Conservation (phyloP, 1,140 invertebrate species). For the Drosophila baimaii region DNA sequence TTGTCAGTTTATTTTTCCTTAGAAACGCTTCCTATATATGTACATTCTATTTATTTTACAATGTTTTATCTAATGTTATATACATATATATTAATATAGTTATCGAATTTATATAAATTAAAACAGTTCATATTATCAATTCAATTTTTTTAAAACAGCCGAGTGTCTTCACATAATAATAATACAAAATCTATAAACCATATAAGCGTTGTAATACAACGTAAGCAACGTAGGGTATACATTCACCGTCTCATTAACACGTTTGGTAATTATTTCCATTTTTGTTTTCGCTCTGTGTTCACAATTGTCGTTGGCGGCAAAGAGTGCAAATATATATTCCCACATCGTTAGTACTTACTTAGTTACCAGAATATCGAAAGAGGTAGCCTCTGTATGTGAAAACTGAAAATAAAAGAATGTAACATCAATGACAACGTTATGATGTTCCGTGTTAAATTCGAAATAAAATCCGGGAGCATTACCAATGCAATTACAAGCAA, state of each 20-base stretch:
- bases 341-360: neutral
- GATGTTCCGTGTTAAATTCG: constrained; percentile 23
- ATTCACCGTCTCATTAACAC: constrained; percentile 6
- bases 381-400: neutral
- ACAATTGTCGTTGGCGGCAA: constrained; percentile 10
- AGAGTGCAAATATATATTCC: constrained; percentile 3
- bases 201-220: neutral
- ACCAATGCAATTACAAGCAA: constrained; percentile 14
- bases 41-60: too few species aligned
- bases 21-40: too few species aligned
- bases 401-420: neutral
- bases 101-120: too few species aligned
- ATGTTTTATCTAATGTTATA: too few species aligned
- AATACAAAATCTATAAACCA: neutral
- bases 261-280: constrained; percentile 18
- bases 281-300: constrained; percentile 20
- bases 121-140: neutral
- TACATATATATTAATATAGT: too few species aligned
- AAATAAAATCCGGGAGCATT: constrained; percentile 8
- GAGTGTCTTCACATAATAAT: neutral
- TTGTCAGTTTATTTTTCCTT: too few species aligned
- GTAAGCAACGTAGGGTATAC: constrained; percentile 5
- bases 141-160: neutral
- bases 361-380: neutral
- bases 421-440: neutral